Evolutionary conservation across 2,888 invertebrate genomes (phyloP).

Genomic region (Epirrhoe alternata): DNA sequence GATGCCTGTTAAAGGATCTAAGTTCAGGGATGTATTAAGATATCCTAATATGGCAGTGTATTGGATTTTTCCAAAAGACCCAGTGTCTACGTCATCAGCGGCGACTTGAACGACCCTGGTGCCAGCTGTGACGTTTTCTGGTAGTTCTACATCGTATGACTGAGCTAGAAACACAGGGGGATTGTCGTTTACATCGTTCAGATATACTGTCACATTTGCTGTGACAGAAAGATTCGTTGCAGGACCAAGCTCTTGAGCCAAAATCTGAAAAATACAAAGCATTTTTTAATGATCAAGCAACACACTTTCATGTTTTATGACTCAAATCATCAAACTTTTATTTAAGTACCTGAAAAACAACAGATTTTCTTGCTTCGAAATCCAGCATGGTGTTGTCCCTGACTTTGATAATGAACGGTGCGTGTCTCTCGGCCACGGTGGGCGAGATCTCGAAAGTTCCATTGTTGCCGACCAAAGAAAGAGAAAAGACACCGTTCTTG

Average conservation of each 20-base stretch:
- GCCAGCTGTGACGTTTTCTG: constrained; percentile 92
- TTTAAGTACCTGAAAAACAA: constrained; percentile 90
- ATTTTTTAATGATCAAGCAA: neutral
- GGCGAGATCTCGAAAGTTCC: constrained; percentile 96
- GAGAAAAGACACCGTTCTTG: constrained; percentile 93
- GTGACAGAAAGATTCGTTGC: constrained; percentile 89
- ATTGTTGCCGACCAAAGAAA: constrained; percentile 91
- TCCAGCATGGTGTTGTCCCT: constrained; percentile 93
- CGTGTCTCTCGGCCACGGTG: constrained; percentile 90
- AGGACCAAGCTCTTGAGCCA: constrained; percentile 93
- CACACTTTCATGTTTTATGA: neutral
- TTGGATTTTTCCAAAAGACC: constrained; percentile 90
- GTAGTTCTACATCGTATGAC: constrained; percentile 90
- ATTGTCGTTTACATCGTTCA: constrained; percentile 96
- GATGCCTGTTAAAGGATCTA: constrained; percentile 91
- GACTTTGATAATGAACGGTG: constrained; percentile 92
- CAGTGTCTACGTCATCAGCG: constrained; percentile 93
- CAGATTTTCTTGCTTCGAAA: constrained; percentile 91
- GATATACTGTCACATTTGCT: constrained; percentile 91
- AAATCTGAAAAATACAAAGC: constrained; percentile 77
- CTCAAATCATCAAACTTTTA: neutral
- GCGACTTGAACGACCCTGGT: constrained; percentile 90
- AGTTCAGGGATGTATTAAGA: constrained; percentile 90
- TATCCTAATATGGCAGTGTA: constrained; percentile 92
- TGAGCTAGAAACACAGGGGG: constrained; percentile 91